Percentiles rank a stretch among this genome's conserved stretches.
These are phyloP conservation scores for Sthenelais limicola DNA, from an alignment of 2,888 invertebrate species.

Conservation along the genomic window DNA sequence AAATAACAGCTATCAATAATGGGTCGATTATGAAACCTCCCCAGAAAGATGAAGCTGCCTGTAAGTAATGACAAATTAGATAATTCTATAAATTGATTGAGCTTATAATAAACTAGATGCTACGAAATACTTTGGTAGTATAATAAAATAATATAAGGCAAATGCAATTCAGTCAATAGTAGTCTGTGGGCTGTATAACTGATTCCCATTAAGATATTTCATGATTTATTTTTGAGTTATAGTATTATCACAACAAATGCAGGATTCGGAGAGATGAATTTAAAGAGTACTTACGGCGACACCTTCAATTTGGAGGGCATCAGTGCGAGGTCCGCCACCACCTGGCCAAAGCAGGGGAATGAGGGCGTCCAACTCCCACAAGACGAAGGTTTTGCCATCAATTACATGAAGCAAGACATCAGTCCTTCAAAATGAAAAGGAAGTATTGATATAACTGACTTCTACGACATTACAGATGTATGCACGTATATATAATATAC, in stretches of 20 bases:
- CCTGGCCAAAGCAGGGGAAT: slow-evolving; percentile 5
- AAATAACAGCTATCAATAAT: slow-evolving; percentile 47
- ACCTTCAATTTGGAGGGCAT: background rate
- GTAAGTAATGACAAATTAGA: background rate
- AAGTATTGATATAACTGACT: background rate
- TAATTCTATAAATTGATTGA: too few relatives aligned
- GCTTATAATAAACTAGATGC: too few relatives aligned
- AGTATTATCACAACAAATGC: too few relatives aligned
- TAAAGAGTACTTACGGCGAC: slow-evolving; percentile 18
- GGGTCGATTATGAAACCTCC: slow-evolving; percentile 49
- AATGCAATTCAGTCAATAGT: too few relatives aligned
- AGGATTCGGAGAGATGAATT: too few relatives aligned
- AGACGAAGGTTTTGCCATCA: background rate
- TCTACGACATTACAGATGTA: too few relatives aligned
- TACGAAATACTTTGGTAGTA: too few relatives aligned
- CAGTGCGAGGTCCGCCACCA: background rate
- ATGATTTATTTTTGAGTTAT: too few relatives aligned
- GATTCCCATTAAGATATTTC: too few relatives aligned
- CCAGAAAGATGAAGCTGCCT: slow-evolving; percentile 44
- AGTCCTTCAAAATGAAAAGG: slow-evolving; percentile 20
- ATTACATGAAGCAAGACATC: slow-evolving; percentile 39
- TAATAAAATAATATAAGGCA: too few relatives aligned
- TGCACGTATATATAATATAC: too few relatives aligned
- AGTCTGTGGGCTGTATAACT: too few relatives aligned
- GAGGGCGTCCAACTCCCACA: slow-evolving; percentile 20